Evolutionary conservation across 2,113 vertebrate genomes (phyloP).

Genomic region (Stigmatopora argus): DNA sequence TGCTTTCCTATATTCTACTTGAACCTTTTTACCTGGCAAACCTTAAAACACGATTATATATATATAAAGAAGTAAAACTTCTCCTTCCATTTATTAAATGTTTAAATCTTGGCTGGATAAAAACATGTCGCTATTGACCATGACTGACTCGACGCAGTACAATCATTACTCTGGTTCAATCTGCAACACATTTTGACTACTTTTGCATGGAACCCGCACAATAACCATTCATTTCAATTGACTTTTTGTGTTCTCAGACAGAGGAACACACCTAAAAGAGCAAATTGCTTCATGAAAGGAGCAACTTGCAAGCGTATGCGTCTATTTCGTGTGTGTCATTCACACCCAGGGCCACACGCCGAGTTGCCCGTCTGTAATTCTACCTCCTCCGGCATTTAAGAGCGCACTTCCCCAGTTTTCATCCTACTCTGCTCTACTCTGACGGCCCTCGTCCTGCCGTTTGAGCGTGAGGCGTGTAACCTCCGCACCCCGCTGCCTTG

Average conservation of each 20-base stretch:
- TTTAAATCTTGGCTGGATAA: not conserved
- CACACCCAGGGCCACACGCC: conserved; percentile 63
- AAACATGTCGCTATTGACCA: not conserved
- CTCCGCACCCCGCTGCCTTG: conserved; percentile 40
- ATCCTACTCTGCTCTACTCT: conserved; percentile 28
- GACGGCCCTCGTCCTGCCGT: conserved; percentile 39
- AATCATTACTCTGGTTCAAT: conserved; percentile 8
- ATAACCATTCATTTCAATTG: conserved; percentile 5
- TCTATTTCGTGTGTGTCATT: conserved; percentile 48
- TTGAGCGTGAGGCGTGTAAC: conserved; percentile 34
- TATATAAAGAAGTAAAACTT: not conserved
- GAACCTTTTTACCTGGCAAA: conserved; percentile 10
- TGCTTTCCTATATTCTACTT: conserved; percentile 5
- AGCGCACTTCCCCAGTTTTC: conserved; percentile 45
- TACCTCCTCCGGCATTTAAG: conserved; percentile 68
- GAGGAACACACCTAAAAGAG: conserved; percentile 49
- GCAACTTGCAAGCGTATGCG: conserved; percentile 17
- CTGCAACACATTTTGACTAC: not conserved
- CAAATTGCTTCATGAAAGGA: conserved; percentile 37
- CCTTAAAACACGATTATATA: not conserved
- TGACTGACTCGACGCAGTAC: not conserved
- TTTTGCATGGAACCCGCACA: not conserved
- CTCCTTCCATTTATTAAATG: not conserved
- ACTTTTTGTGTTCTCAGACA: not conserved
- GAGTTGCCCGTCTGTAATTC: conserved; percentile 67